Evolutionary conservation across 2,113 vertebrate species (phyloP).

Genomic region (Ahaetulla prasina): DNA sequence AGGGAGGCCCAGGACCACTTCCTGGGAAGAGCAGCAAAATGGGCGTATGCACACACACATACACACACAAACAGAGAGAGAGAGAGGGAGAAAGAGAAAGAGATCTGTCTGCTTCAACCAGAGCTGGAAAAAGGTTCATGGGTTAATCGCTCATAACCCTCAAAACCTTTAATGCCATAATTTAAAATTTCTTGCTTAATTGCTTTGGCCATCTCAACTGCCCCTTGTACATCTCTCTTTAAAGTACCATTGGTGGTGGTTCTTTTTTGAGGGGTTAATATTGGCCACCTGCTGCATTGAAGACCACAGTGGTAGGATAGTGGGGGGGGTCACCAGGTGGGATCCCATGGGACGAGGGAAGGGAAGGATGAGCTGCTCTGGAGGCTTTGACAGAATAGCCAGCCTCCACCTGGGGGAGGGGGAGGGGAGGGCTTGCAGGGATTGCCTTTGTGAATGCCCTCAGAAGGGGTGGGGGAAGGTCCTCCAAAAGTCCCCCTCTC

Average conservation of each 20-base stretch:
- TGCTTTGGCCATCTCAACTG: background rate
- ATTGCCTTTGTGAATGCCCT: background rate
- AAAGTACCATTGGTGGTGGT: too few species aligned
- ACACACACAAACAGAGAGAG: too few species aligned
- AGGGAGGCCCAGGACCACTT: background rate
- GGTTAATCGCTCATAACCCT: background rate
- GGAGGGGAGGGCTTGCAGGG: background rate
- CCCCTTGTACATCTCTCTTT: too few species aligned
- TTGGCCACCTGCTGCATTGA: background rate
- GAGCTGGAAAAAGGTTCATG: background rate
- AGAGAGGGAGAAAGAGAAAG: background rate
- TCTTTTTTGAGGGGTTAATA: background rate
- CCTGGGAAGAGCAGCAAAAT: background rate
- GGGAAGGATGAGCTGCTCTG: background rate
- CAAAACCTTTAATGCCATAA: background rate
- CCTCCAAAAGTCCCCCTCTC: background rate
- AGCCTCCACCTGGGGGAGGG: too few species aligned
- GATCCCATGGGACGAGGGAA: background rate
- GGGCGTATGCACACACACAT: rapidly evolving
- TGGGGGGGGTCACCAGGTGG: background rate
- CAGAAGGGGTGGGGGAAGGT: background rate
- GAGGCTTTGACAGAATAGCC: background rate
- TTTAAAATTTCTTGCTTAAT: background rate
- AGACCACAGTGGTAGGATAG: too few species aligned
- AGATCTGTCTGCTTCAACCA: background rate